phyloP scores from a whole-genome alignment of 2,113 vertebrate species.

The Micronycteris hirsuta region DNA sequence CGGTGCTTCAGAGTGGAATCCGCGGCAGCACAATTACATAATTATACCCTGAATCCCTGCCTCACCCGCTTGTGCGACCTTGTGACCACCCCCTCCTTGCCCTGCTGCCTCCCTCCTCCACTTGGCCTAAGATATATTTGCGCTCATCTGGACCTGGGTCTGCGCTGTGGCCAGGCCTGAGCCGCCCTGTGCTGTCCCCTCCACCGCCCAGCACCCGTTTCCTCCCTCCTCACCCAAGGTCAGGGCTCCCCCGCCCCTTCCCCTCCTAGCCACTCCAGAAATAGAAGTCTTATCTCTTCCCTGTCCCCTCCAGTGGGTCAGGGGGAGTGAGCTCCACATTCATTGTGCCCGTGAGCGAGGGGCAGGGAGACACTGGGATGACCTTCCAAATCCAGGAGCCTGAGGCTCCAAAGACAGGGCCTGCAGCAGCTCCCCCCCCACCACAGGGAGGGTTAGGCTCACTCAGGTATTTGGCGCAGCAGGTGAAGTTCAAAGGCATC shows the following conservation, averaged over 20 bases:
- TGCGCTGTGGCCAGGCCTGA: neutral
- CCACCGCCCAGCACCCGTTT: neutral
- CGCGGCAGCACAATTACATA: neutral
- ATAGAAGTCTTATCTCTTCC: constrained; percentile 28
- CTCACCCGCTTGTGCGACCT: neutral
- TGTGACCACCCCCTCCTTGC: neutral
- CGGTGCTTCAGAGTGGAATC: neutral
- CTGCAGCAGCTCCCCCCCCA: too few species aligned
- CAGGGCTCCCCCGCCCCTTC: neutral
- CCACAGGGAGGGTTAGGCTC: neutral
- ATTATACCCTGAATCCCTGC: neutral
- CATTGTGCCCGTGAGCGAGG: neutral
- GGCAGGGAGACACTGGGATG: neutral
- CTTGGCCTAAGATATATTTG: neutral
- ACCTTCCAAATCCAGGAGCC: neutral
- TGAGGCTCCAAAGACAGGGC: neutral
- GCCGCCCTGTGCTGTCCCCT: neutral
- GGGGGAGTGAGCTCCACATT: neutral
- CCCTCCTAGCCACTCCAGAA: neutral
- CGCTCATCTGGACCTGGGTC: neutral
- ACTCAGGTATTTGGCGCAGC: neutral
- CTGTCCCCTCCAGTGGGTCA: neutral
- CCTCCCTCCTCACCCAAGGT: neutral
- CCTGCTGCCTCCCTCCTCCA: neutral
- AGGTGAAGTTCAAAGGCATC: neutral